Evolutionary conservation across 2,888 invertebrate genomes (phyloP).

Genomic region (Apodemia duryi): DNA sequence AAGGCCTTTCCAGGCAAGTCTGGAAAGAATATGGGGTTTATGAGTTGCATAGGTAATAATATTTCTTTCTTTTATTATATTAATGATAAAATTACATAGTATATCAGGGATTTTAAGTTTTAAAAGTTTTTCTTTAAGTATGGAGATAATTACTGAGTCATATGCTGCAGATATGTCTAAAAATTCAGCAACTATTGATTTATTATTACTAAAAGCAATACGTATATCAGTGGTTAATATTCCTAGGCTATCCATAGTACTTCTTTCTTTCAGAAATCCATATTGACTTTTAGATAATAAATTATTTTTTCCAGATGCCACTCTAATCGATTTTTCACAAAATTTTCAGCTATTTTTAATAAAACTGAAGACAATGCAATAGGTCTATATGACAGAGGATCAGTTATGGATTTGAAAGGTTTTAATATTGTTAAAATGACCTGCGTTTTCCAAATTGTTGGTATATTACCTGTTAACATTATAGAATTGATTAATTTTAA

Average conservation of each 20-base stretch:
- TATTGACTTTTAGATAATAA: background rate
- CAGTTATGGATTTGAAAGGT: background rate
- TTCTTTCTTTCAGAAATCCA: background rate
- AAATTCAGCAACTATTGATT: constrained; percentile 16
- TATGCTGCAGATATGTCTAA: constrained; percentile 17
- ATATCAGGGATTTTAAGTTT: background rate
- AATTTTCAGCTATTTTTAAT: background rate
- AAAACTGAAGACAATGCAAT: background rate
- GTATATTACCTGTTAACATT: constrained; percentile 2
- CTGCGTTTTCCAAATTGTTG: background rate
- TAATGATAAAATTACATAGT: background rate
- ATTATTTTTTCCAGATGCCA: background rate
- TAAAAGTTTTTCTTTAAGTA: constrained; percentile 2
- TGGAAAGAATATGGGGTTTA: background rate
- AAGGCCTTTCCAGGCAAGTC: background rate
- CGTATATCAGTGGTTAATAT: constrained; percentile 11
- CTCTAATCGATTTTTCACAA: background rate
- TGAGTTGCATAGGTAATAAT: background rate
- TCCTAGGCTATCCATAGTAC: background rate
- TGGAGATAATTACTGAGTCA: background rate
- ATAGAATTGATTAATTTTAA: background rate
- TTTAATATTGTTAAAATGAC: background rate
- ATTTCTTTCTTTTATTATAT: background rate
- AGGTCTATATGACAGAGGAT: background rate
- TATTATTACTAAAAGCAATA: constrained; percentile 2